Base-by-base conservation (phyloP, 2,888 invertebrate species). In the Oxystoma pomonae region DNA sequence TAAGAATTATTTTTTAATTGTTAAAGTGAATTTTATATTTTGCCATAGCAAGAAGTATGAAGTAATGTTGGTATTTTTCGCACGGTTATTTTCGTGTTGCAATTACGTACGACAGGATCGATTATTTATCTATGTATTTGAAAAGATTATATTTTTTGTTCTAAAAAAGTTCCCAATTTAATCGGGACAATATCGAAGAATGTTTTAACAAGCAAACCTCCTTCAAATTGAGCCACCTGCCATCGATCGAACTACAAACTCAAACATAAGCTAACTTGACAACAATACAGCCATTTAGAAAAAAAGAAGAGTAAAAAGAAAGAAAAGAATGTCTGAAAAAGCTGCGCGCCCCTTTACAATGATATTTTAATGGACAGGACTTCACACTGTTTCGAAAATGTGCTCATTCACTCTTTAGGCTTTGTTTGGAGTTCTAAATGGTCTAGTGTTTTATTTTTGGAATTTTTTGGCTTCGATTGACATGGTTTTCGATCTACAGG, bases 351-450 rank as follows among this genome's bases (percentile, higher is more conserved):
- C 70, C 68, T 60, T 67, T 67, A 73, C 73, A 74, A 73, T 72
- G 72, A 71, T 71, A 70, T 69, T 35, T 74, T 77, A 76, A 76
- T 76, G 75, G 75, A 73, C 75, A 70, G 55, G 79, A 77, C 77
- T 78, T 78, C 79, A 79, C 77, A 79, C 78, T 79, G 79, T 79
- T 79, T 79, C 74, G 77, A 76, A 79, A 79, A 79, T 79, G 78
- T 75, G 78, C 77, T 77, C 78, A 79, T 78, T 78, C 78, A 78
- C 73, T 70, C 62, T 65, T 65, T 67, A 66, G 63, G 68, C 67
- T 73, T 74, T 72, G 73, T 73, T 70, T 59, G 55, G 59, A 52
- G 51, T 59, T 58, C 58, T 62, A 62, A 62, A 62, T 59, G 59
- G 62, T 62, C 18, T 55, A 55, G 62, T 58, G 58, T 62, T 62